Conservation (phyloP, 2,797 vertebrate genomes). For the Oreortyx pictus region DNA sequence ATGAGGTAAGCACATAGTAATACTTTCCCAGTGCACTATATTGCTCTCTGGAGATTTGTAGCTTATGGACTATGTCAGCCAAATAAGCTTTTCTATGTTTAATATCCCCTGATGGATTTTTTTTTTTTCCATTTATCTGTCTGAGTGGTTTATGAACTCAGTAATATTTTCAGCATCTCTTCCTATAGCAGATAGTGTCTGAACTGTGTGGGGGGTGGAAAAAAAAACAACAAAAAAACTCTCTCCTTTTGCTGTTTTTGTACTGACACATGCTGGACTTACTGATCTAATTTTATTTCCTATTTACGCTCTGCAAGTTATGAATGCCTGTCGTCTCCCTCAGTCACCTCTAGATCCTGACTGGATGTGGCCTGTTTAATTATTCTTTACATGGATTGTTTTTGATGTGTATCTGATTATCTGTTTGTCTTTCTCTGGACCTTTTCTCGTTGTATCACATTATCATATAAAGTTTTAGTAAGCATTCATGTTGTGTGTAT, state of each 20-base stretch:
- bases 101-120: neutral
- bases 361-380: neutral
- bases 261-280: neutral
- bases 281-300: conserved; percentile 16
- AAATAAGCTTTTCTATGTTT: conserved; percentile 40
- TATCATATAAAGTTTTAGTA: neutral
- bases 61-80: neutral
- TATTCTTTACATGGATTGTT: neutral
- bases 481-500: neutral
- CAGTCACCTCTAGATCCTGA: neutral
- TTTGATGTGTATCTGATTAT: neutral
- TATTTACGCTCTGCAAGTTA: conserved; percentile 16
- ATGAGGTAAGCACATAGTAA: neutral
- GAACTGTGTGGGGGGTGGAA: neutral
- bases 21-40: neutral
- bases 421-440: neutral
- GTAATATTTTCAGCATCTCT: conserved; percentile 7
- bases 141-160: conserved; percentile 4
- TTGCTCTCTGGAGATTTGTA: neutral
- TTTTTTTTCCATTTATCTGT: neutral
- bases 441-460: neutral
- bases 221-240: neutral
- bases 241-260: neutral
- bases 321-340: neutral
- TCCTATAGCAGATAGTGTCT: neutral